A percentile compares a stretch with the other conserved stretches of the same genome.
Conservation (phyloP, 2,888 invertebrate genomes). For the Nemoura dubitans region DNA sequence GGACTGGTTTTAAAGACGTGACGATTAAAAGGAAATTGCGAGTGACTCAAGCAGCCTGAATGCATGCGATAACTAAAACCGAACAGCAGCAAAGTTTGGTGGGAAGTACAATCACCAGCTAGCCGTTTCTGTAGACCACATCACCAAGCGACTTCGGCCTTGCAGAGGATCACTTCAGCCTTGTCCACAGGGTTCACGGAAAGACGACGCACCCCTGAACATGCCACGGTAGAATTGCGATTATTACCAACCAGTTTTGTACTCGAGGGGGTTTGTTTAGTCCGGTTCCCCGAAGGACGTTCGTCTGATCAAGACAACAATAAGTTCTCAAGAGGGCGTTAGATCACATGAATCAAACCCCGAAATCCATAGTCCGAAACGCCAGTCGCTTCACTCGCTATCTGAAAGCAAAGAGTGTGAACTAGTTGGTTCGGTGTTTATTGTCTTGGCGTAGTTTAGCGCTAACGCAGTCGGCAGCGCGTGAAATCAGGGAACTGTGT, state of each 20-base stretch:
- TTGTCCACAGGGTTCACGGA: background rate
- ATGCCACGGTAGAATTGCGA: too few relatives aligned
- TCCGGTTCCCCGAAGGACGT: too few relatives aligned
- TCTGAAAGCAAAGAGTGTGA: background rate
- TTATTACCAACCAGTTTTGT: too few relatives aligned
- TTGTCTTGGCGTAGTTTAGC: background rate
- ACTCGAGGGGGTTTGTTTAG: too few relatives aligned
- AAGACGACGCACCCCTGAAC: background rate
- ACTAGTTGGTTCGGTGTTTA: background rate
- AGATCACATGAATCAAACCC: background rate
- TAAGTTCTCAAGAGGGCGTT: too few relatives aligned
- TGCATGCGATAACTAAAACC: background rate
- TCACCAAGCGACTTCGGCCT: conserved; percentile 45
- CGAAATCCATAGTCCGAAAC: background rate
- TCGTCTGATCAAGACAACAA: too few relatives aligned
- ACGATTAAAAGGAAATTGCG: background rate
- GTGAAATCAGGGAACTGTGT: background rate
- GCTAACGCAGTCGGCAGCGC: background rate
- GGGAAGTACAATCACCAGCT: conserved; percentile 66
- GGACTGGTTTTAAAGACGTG: background rate
- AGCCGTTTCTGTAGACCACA: conserved; percentile 76
- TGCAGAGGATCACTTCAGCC: conserved; percentile 43
- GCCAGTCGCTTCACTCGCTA: too few relatives aligned
- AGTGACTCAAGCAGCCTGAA: background rate
- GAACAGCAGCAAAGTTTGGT: conserved; percentile 54